phyloP scores from a whole-genome alignment of 1,140 invertebrate genomes.

The Chymomyza costata region DNA sequence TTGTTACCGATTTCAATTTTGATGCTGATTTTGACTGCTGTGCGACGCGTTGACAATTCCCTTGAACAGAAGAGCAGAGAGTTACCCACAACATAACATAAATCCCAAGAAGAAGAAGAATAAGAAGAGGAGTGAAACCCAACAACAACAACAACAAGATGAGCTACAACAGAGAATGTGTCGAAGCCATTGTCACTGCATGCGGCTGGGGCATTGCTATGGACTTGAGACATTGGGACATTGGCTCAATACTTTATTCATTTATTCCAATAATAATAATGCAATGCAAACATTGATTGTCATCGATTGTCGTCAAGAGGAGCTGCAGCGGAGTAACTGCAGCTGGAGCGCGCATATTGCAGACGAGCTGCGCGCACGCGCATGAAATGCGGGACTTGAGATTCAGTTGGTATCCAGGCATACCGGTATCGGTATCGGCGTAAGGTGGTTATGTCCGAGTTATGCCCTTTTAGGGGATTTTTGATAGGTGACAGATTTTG shows the following conservation, averaged over 20 bases:
- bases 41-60: slow-evolving; percentile 63
- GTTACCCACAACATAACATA: slow-evolving; percentile 34
- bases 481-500: slow-evolving; percentile 74
- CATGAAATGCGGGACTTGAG: slow-evolving; percentile 23
- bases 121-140: too few species aligned
- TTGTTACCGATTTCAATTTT: slow-evolving; percentile 73
- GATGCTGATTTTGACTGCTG: slow-evolving; percentile 66
- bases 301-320: slow-evolving; percentile 60
- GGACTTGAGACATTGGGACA: too few species aligned
- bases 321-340: slow-evolving; percentile 17
- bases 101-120: slow-evolving; percentile 35
- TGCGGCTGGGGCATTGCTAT: slow-evolving; percentile 47
- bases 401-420: not conserved
- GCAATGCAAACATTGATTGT: slow-evolving; percentile 75
- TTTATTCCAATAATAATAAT: slow-evolving; percentile 75
- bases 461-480: slow-evolving; percentile 74
- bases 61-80: slow-evolving; percentile 38
- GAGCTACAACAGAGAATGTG: slow-evolving; percentile 45
- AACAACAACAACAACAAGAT: slow-evolving; percentile 5
- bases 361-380: slow-evolving; percentile 50
- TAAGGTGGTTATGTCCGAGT: slow-evolving; percentile 15
- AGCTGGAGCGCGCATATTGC: not conserved
- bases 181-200: slow-evolving; percentile 67
- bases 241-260: slow-evolving; percentile 74
- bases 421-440: not conserved